A percentile compares a stretch with the other conserved stretches of the same genome.
Evolutionary conservation across 2,113 vertebrate species (phyloP).

Genomic region (Pachyramphus minor): DNA sequence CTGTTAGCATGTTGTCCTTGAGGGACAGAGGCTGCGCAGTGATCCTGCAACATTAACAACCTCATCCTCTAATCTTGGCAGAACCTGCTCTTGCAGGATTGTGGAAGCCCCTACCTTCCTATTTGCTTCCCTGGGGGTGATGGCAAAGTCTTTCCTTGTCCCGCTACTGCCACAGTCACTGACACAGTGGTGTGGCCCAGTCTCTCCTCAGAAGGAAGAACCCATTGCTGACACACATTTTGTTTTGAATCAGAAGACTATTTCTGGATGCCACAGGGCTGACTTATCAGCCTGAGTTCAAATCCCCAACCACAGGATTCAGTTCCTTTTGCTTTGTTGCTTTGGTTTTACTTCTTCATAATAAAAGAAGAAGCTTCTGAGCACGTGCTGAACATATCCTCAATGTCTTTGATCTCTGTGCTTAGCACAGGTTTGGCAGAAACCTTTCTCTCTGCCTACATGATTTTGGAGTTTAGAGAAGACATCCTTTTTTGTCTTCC

Average conservation of each 20-base stretch:
- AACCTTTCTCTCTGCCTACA: background rate
- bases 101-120: background rate
- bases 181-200: rapidly evolving
- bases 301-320: constrained; percentile 23
- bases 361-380: constrained; percentile 17
- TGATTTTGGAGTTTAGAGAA: background rate
- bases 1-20: background rate
- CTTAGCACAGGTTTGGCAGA: background rate
- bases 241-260: constrained; percentile 1
- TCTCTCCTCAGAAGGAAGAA: background rate
- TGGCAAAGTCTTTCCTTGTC: background rate
- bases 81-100: background rate
- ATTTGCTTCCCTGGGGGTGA: background rate
- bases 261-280: constrained; percentile 16
- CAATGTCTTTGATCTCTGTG: background rate
- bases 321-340: constrained; percentile 38
- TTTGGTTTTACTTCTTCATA: constrained; percentile 36
- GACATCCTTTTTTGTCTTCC: rapidly evolving
- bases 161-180: rapidly evolving
- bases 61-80: background rate
- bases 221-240: background rate
- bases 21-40: background rate
- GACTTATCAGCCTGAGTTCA: constrained; percentile 8
- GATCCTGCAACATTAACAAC: background rate
- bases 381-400: background rate